These are phyloP conservation scores for Lasioglossum lativentre DNA, from an alignment of 2,888 invertebrate genomes.

Conservation along the genomic window DNA sequence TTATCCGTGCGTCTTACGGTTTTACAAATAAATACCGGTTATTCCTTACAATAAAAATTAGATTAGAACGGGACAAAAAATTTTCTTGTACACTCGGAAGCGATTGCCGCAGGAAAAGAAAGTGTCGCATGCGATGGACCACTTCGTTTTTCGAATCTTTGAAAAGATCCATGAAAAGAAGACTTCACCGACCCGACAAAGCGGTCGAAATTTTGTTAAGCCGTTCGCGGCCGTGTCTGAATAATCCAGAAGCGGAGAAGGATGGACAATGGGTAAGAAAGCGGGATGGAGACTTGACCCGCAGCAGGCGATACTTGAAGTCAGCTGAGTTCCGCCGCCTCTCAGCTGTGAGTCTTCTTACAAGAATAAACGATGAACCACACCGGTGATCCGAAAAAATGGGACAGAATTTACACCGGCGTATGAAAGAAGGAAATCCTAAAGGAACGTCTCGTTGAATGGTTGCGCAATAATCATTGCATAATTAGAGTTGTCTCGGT, in stretches of 20 bases:
- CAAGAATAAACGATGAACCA: conserved; percentile 10
- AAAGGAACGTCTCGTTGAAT: not conserved
- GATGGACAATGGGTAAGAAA: conserved; percentile 38
- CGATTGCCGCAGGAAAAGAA: not conserved
- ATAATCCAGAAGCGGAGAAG: conserved; percentile 51
- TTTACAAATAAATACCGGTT: too few species aligned
- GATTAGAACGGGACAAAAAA: not conserved
- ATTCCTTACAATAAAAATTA: too few species aligned
- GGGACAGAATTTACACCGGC: not conserved
- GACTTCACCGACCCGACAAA: not conserved
- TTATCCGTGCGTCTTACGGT: too few species aligned
- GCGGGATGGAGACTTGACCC: conserved; percentile 67
- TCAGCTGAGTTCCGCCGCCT: conserved; percentile 72
- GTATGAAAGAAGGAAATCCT: not conserved
- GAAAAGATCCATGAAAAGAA: not conserved
- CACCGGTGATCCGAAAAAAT: not conserved
- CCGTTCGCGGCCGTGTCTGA: conserved; percentile 18
- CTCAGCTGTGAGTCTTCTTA: conserved; percentile 65
- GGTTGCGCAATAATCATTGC: not conserved
- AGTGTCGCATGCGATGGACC: not conserved
- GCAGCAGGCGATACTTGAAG: conserved; percentile 62
- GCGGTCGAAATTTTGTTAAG: conserved; percentile 51
- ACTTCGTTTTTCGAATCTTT: not conserved
- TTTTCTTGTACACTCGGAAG: not conserved
- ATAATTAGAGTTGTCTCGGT: not conserved